phyloP scores from a whole-genome alignment of 2,888 invertebrate species.

The Geophilus truncorum region DNA sequence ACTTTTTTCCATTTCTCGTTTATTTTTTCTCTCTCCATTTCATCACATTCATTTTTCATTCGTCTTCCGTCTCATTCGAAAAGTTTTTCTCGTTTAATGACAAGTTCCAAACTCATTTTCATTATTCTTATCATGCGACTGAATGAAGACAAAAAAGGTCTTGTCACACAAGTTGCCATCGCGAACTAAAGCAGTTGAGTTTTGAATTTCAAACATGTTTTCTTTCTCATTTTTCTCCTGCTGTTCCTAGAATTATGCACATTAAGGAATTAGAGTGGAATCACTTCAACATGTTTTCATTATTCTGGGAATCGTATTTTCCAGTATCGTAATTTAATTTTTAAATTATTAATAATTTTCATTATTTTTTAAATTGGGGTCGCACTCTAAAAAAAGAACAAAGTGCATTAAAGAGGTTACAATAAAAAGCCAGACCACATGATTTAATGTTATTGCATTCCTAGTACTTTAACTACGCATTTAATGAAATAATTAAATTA shows the following conservation, averaged over 20 bases:
- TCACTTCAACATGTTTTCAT: background rate
- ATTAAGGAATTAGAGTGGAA: background rate
- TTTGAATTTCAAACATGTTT: background rate
- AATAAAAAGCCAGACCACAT: too few species aligned
- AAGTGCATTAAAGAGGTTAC: too few species aligned
- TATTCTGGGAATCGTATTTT: too few species aligned
- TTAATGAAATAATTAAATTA: too few species aligned
- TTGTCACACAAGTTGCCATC: background rate
- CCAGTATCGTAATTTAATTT: too few species aligned
- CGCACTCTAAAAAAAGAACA: too few species aligned
- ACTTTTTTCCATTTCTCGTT: background rate
- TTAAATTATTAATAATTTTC: too few species aligned
- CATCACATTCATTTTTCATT: slow-evolving; percentile 3
- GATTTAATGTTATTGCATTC: too few species aligned
- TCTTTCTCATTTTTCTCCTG: background rate
- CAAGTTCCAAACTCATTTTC: background rate
- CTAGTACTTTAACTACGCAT: too few species aligned
- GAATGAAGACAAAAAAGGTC: background rate
- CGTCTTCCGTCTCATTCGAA: background rate
- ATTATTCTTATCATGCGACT: background rate
- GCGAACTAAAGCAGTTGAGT: background rate
- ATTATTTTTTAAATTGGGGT: too few species aligned
- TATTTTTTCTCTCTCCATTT: background rate
- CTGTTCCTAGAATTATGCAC: background rate
- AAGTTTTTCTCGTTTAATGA: background rate